phyloP scores from a whole-genome alignment of 2,888 invertebrate genomes.

The Pollenia angustigena region DNA sequence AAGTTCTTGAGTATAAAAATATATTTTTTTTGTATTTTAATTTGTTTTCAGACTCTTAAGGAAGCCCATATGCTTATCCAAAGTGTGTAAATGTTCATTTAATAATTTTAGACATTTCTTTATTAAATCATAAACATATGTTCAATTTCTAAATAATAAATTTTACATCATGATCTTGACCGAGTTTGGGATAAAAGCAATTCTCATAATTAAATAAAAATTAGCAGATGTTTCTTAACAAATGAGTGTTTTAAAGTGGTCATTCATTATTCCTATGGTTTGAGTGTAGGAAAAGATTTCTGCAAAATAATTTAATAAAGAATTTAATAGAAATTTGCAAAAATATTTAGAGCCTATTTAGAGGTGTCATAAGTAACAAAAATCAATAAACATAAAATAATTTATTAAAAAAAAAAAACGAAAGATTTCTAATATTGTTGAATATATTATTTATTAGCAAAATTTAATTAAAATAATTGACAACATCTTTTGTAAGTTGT shows the following conservation, averaged over 20 bases:
- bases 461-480: no score
- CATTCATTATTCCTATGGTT: background rate
- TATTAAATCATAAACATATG: background rate
- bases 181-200: conserved; percentile 25
- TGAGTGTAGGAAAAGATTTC: background rate
- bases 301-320: no score
- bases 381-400: no score
- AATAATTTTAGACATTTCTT: background rate
- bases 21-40: no score
- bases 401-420: no score
- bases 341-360: no score
- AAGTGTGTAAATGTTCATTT: no score
- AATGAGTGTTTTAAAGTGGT: background rate
- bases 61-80: background rate
- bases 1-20: background rate
- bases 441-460: no score
- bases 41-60: background rate
- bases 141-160: conserved; percentile 6
- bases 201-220: background rate
- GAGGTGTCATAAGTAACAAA: no score
- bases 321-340: no score
- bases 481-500: no score
- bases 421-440: no score
- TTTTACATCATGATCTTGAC: conserved; percentile 57
- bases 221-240: conserved; percentile 1